Evolutionary conservation across 1,140 invertebrate genomes (phyloP), one percentile per base, ranked within the genome.

Genomic region (Drosophila bifasciata): DNA sequence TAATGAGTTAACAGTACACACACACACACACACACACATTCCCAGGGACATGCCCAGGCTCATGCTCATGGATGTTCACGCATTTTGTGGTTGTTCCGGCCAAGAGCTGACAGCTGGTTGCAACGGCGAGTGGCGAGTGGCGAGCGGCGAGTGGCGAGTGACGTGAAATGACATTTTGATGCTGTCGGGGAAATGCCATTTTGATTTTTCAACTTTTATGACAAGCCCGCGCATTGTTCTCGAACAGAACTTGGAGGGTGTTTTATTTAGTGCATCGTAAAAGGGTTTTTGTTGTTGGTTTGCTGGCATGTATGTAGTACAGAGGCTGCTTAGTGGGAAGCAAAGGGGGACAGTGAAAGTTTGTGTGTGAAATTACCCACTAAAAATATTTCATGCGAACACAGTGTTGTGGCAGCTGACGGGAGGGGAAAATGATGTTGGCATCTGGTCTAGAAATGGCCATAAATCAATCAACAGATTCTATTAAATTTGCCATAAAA

Each of bases 201-300:
- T 74, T 81, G 57, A 68, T 71, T 80, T 79, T 75, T 32, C 36
- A 59, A 17, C 50, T 58, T 71, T 75, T 75, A 68, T 57, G 69
- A 70, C 58, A 48, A 43, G 17, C 44, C 44, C 15, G n/a, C 17
- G 48, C 62, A 58, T 61, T 59, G 63, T 66, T 69, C 45, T 36
- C 64, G 25, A 46, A 41, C 13, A 25, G 40, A 46, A 41, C 25
- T 36, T 64, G 55, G 44, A 49, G 45, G 50, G 76, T 59, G 64
- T 73, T 13, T 66, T 66, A 59, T 85, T 85, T 80, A 64, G 62
- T 81, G 75, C 76, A 67, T 63, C 73, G 62, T 81, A 81, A 85
- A 85, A 76, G 73, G 60, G 71, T 77, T 85, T 71, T 72, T 79
- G 11, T 36, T n/a, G n/a, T n/a, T n/a, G n/a, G n/a, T 32, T 11